Evolutionary conservation across 2,113 vertebrate genomes (phyloP), one percentile per base, ranked within the genome.

Genomic region (Mobula birostris): DNA sequence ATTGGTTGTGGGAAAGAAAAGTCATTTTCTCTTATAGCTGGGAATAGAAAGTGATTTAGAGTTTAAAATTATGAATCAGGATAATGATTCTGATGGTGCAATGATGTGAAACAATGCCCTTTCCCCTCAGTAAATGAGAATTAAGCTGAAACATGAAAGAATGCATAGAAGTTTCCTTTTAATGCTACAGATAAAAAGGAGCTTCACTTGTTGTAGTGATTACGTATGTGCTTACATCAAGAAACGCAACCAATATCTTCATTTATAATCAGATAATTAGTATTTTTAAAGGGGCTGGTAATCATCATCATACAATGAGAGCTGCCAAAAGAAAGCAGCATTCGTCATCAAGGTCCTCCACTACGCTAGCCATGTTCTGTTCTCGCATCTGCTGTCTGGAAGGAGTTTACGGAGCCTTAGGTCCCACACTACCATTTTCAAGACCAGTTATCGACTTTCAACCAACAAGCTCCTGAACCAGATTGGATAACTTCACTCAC

Each of bases 1-100:
- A 90, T 90, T 0, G n/a, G 77, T 12, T 66, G 48, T 90, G 85
- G 85, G 85, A 90, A 90, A 66, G 29, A 90, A 88, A 90, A 90
- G 29, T n/a, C 29, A 90, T 6, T 63, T 88, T 88, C 58, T 90
- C 85, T 66, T 61, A 19, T 19, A 32, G 29, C 12, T 66, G 58
- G 14, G 61, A 90, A 68, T 66, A 63, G 61, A 66, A 32, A 32
- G 63, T 66, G 61, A 36, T 90, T n/a, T 63, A 66, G 27, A 7
- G 6, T 88, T 88, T 15, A 29, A n/a, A 68, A 17, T 19, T 32
- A 36, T 90, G 29, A 66, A 90, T 48, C 63, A 7, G 61, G 32
- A 68, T 66, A n/a, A 32, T 68, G 61, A 6, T 19, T 66, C 63
- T 68, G 85, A 32, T 32, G 14, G 61, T 17, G n/a, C 85, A 32